A percentile compares a stretch with the other conserved stretches of the same genome.
These are phyloP conservation scores for Athalia cordata DNA, from an alignment of 2,888 invertebrate species.

Conservation along the genomic window DNA sequence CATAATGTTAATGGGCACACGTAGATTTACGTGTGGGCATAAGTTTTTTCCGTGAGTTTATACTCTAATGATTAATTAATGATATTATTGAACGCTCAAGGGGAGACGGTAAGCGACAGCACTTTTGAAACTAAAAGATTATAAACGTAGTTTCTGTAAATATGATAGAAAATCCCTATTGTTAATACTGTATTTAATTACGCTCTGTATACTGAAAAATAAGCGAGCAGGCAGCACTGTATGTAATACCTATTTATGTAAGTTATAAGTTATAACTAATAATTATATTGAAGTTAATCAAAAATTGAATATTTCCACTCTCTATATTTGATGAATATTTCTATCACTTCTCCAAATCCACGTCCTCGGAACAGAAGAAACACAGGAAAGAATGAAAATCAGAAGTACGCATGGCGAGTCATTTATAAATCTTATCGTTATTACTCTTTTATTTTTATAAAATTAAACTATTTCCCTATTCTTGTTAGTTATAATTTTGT, in stretches of 20 bases:
- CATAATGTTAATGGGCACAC: too few species aligned
- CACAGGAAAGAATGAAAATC: neutral
- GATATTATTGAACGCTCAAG: conserved; percentile 7
- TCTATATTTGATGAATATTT: neutral
- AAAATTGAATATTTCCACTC: conserved; percentile 46
- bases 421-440: neutral
- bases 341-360: neutral
- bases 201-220: conserved; percentile 47
- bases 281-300: conserved; percentile 62
- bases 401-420: neutral
- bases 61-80: too few species aligned
- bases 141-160: conserved; percentile 51
- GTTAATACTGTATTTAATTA: conserved; percentile 65
- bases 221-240: conserved; percentile 47
- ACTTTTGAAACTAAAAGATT: conserved; percentile 21
- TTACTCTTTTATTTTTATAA: conserved; percentile 19
- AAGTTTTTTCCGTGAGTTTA: too few species aligned
- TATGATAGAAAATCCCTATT: conserved; percentile 51
- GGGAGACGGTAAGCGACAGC: neutral
- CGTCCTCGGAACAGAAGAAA: neutral
- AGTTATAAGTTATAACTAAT: conserved; percentile 57
- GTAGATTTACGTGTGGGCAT: too few species aligned
- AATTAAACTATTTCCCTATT: neutral
- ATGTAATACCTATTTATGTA: conserved; percentile 61
- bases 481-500: conserved; percentile 8